These are phyloP conservation scores for Hoplostethus mediterraneus DNA, from an alignment of 2,797 vertebrate genomes.

Conservation along the genomic window DNA sequence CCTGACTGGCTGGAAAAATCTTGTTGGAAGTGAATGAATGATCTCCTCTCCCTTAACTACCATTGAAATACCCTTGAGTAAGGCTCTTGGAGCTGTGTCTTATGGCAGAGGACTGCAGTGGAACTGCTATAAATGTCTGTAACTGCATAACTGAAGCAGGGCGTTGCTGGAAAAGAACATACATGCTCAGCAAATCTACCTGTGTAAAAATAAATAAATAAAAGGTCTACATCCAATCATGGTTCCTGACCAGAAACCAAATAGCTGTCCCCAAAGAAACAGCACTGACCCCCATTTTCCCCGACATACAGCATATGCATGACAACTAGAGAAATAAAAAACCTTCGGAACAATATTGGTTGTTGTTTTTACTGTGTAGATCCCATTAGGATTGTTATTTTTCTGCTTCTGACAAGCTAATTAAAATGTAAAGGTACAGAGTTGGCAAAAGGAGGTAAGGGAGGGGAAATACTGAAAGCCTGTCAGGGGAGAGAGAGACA, in stretches of 20 bases:
- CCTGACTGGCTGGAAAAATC: background rate
- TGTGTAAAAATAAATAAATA: background rate
- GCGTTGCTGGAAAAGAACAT: background rate
- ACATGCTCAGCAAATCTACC: slow-evolving; percentile 2
- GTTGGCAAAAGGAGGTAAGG: slow-evolving; percentile 59
- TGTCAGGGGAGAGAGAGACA: slow-evolving; percentile 69
- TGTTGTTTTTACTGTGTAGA: slow-evolving; percentile 65
- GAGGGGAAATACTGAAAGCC: slow-evolving; percentile 66
- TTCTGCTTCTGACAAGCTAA: slow-evolving; percentile 78
- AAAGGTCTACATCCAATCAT: background rate
- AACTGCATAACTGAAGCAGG: background rate
- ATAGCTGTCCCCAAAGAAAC: slow-evolving; percentile 39
- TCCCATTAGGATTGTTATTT: slow-evolving; percentile 68
- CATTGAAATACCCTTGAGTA: slow-evolving; percentile 68
- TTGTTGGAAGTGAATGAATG: slow-evolving; percentile 59
- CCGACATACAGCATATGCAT: slow-evolving; percentile 34
- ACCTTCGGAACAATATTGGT: slow-evolving; percentile 37
- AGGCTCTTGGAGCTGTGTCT: slow-evolving; percentile 39
- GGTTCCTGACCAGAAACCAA: slow-evolving; percentile 23
- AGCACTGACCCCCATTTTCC: slow-evolving; percentile 58
- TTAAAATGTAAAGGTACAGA: slow-evolving; percentile 81
- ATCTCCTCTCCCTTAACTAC: slow-evolving; percentile 20
- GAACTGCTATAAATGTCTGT: slow-evolving; percentile 31
- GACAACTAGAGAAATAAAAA: slow-evolving; percentile 49
- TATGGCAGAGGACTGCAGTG: slow-evolving; percentile 15